Conservation (phyloP, 2,888 invertebrate species). For the Protonemura montana region DNA sequence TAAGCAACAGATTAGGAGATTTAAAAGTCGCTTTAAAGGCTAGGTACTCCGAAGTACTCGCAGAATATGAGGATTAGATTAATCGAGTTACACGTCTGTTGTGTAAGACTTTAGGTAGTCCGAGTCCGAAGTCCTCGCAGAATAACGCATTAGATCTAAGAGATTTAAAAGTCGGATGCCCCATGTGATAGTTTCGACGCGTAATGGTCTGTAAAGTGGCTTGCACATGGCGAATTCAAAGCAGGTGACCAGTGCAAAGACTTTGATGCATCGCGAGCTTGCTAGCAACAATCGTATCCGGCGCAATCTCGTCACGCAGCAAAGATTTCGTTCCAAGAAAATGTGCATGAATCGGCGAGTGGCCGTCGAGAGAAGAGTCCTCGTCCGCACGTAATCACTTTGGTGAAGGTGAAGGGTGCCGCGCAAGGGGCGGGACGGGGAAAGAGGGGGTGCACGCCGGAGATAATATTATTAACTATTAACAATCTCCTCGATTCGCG, state of each 20-base stretch:
- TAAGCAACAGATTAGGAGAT: no score
- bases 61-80: no score
- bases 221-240: background rate
- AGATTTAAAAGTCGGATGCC: no score
- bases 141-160: no score
- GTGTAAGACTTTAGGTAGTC: no score
- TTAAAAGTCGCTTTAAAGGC: no score
- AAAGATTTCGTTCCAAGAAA: conserved; percentile 24
- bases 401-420: background rate
- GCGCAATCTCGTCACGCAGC: background rate
- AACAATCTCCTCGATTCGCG: background rate
- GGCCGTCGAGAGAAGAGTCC: background rate
- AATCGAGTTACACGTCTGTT: no score
- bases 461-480: conserved; percentile 9
- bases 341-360: background rate
- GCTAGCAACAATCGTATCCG: background rate
- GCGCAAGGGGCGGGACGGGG: background rate
- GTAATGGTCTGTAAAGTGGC: background rate
- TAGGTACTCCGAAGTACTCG: no score
- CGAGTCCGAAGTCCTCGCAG: no score
- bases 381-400: background rate
- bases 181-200: background rate
- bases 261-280: background rate
- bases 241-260: background rate
- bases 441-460: background rate